phyloP scores from a whole-genome alignment of 2,888 invertebrate species.

The Tanytarsus gracilentus region DNA sequence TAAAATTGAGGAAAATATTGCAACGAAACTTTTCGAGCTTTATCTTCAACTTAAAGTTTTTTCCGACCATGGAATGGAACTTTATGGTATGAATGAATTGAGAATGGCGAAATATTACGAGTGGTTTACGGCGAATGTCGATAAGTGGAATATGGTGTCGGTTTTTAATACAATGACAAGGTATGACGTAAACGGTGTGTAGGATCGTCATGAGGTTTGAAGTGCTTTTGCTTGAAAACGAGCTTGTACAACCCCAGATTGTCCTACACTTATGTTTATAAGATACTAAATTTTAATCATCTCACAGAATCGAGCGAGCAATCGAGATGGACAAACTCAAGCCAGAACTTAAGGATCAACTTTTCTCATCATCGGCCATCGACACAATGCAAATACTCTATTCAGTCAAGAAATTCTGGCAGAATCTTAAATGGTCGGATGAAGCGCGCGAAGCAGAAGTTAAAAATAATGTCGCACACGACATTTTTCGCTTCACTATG shows the following conservation, averaged over 20 bases:
- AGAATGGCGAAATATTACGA: not conserved
- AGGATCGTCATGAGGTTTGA: not conserved
- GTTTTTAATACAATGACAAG: slow-evolving; percentile 1
- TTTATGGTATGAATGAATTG: not conserved
- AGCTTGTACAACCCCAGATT: not conserved
- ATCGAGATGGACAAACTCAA: not conserved
- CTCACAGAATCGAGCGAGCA: not conserved
- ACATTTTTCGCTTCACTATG: slow-evolving; percentile 1
- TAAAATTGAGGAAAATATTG: not conserved
- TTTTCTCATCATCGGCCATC: slow-evolving; percentile 2
- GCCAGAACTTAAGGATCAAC: not conserved
- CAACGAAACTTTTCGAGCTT: slow-evolving; percentile 3
- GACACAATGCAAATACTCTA: slow-evolving; percentile 1
- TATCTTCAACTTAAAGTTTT: not conserved
- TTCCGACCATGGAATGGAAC: slow-evolving; percentile 4
- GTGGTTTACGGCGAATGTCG: not conserved
- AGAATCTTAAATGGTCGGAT: not conserved
- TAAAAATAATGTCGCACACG: not conserved
- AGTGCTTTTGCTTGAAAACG: not conserved
- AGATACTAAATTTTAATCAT: not conserved
- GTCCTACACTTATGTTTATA: not conserved
- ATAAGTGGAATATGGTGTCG: not conserved
- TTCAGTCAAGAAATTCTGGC: slow-evolving; percentile 10
- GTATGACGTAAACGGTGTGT: not conserved
- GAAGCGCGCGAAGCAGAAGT: not conserved